Evolutionary conservation across 2,797 vertebrate species (phyloP), one percentile per base, ranked within the genome.

Genomic region (Alfaro cultratus): DNA sequence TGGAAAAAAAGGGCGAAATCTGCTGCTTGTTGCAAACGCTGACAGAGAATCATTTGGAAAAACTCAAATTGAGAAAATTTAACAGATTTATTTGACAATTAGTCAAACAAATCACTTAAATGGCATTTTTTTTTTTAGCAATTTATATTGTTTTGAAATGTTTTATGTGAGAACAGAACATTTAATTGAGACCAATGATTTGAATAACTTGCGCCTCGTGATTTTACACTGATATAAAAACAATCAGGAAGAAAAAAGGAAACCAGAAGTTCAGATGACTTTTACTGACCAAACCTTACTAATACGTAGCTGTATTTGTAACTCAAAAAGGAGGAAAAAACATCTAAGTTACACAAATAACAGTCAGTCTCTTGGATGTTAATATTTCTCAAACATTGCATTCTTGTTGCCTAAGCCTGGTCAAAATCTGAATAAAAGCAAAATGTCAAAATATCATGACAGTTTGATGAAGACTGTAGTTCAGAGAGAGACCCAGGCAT

Each of bases 11-110:
- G 0, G 29, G 4, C 11, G 26, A 55, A 55, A 45, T 82, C 78
- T 46, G 64, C 43, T 0, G 57, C 81, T 85, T 16, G 15, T 89
- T 82, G 86, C 82, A 21, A 84, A 74, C 77, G 80, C 85, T 90
- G 91, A 89, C 84, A 84, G 83, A 89, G 85, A 92, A 89, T 90
- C 83, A 83, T 86, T 71, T 74, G 72, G 72, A 82, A 83, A 77
- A 72, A 43, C n/a, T 29, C 36, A 31, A 85, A 74, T 76, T 62
- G 75, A 80, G 79, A 86, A 89, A 85, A 23, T 74, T 83, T 80
- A 84, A 89, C 86, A 88, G 84, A 64, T 89, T 89, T 87, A 68
- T 85, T 77, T 51, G 71, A 83, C 51, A 74, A 55, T 57, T 43
- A 85, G 62, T 45, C n/a, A n/a, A n/a, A 16, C 41, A 26, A 8